Evolutionary conservation across 2,113 vertebrate genomes (phyloP).

Genomic region (Lycaon pictus): DNA sequence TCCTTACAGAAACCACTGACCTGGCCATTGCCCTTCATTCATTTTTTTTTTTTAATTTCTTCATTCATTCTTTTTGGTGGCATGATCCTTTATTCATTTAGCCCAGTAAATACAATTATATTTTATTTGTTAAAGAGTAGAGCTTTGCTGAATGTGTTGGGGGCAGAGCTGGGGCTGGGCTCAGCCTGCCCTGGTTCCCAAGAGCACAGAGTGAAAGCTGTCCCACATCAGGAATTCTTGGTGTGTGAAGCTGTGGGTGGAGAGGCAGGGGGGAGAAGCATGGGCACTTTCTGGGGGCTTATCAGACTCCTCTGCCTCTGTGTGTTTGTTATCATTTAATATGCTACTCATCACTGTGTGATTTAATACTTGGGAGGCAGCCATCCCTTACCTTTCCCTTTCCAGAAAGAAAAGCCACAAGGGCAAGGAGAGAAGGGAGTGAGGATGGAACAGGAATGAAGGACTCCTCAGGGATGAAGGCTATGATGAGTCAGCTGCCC

Average conservation of each 20-base stretch:
- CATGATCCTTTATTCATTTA: background rate
- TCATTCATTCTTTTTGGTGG: background rate
- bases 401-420: background rate
- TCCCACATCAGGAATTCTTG: background rate
- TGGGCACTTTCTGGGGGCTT: background rate
- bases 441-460: background rate
- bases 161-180: background rate
- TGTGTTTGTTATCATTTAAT: background rate
- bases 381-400: background rate
- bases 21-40: background rate
- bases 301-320: background rate
- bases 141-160: background rate
- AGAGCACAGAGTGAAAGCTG: background rate
- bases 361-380: background rate
- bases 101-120: background rate
- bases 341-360: background rate
- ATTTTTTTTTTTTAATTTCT: background rate
- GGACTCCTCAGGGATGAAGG: background rate
- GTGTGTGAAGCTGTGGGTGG: background rate
- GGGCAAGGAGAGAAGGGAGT: background rate
- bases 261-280: background rate
- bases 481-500: too few species aligned
- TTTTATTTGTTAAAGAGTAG: background rate
- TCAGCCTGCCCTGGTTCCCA: background rate
- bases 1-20: background rate